phyloP scores from a whole-genome alignment of 2,113 vertebrate species.

The Varanus komodoensis region DNA sequence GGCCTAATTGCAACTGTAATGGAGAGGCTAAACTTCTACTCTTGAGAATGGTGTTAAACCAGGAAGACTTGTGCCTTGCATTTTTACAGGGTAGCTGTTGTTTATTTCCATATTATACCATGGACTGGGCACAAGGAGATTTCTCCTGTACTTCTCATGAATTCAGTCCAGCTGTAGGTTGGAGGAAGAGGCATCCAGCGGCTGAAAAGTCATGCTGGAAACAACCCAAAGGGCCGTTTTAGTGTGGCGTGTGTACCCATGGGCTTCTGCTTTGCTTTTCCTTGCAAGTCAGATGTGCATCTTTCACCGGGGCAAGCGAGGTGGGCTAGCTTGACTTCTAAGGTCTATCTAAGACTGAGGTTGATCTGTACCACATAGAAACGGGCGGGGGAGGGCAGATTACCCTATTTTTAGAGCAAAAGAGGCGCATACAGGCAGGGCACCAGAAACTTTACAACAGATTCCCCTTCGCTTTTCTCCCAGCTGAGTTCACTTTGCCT shows the following conservation, averaged over 20 bases:
- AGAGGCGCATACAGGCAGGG: background rate
- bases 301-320: too few species aligned
- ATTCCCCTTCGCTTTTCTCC: background rate
- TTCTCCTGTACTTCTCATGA: background rate
- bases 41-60: background rate
- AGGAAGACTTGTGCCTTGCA: too few species aligned
- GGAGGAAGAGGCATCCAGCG: background rate
- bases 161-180: background rate
- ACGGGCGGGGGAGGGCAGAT: background rate
- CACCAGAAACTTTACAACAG: too few species aligned
- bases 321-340: too few species aligned
- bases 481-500: background rate
- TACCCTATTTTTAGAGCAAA: background rate
- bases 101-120: background rate
- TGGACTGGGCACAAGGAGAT: too few species aligned
- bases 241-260: background rate
- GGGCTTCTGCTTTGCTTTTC: background rate
- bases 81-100: background rate
- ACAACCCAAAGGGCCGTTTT: background rate
- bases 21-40: background rate
- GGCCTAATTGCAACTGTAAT: conserved; percentile 30
- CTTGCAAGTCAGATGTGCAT: background rate
- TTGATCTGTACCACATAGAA: too few species aligned
- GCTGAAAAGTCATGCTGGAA: background rate
- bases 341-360: too few species aligned